Evolutionary conservation across 2,888 invertebrate genomes (phyloP).

Genomic region (Nephrotoma guestfalica): DNA sequence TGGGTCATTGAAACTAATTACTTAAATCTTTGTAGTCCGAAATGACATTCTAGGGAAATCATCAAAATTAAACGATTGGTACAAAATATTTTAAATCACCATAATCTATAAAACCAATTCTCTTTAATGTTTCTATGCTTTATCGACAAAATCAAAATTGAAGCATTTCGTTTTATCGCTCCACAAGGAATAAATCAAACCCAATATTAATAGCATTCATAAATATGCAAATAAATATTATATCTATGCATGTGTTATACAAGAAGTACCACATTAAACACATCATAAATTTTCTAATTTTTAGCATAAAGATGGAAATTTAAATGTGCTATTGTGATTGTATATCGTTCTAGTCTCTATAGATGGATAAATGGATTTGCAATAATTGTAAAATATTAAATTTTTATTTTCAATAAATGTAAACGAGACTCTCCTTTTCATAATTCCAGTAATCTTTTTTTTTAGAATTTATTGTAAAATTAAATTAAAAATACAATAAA

Average conservation of each 20-base stretch:
- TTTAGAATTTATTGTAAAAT: background rate
- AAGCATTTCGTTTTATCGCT: background rate
- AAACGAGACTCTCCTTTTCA: background rate
- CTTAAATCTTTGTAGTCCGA: too few relatives aligned
- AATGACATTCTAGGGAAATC: too few relatives aligned
- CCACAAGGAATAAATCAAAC: background rate
- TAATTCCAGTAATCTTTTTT: too few relatives aligned
- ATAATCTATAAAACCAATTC: background rate
- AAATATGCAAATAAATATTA: background rate
- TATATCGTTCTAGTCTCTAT: background rate
- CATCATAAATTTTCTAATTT: background rate
- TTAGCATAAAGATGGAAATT: background rate
- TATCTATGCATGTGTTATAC: background rate
- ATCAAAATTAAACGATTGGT: too few relatives aligned
- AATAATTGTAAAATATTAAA: background rate
- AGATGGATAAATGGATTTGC: background rate
- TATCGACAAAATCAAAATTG: background rate
- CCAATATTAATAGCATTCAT: background rate
- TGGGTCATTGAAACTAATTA: too few relatives aligned
- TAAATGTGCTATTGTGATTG: background rate
- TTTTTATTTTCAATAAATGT: background rate
- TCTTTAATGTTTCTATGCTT: background rate
- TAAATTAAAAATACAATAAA: background rate
- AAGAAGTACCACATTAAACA: background rate
- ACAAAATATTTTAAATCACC: too few relatives aligned